phyloP scores from a whole-genome alignment of 2,113 vertebrate species.

The Eidolon helvum region DNA sequence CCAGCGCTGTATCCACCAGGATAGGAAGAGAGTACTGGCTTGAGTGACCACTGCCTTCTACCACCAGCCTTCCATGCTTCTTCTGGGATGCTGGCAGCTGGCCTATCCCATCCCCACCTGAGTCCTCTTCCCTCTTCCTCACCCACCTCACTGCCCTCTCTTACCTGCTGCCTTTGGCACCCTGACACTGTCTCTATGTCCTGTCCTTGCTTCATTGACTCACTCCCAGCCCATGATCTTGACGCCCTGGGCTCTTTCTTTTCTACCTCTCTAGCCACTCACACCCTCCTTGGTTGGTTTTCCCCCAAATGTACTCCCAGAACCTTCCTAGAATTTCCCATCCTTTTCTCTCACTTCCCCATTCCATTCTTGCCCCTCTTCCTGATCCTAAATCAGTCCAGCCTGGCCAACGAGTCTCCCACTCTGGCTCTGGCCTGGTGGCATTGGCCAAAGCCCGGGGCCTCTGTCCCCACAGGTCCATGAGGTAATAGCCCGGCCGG shows the following conservation, averaged over 20 bases:
- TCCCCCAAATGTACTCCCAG: neutral
- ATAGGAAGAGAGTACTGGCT: neutral
- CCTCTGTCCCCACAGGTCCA: conserved; percentile 49
- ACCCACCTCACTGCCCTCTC: neutral
- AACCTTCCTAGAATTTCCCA: neutral
- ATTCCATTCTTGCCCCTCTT: neutral
- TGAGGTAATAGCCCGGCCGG: conserved; percentile 72
- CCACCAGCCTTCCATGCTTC: neutral
- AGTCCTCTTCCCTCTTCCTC: neutral
- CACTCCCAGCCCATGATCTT: neutral
- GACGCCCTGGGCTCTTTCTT: neutral
- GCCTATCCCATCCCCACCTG: neutral
- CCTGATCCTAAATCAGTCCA: conserved; percentile 33
- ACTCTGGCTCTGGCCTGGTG: conserved; percentile 27
- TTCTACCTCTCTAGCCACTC: neutral
- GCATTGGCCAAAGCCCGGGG: neutral
- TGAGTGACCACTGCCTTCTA: neutral
- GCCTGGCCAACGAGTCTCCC: conserved; percentile 44
- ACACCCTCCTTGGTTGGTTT: neutral
- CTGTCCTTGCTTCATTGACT: neutral
- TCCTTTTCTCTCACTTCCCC: neutral
- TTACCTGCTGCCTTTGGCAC: neutral
- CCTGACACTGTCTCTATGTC: neutral
- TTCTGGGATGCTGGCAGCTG: neutral
- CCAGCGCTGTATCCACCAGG: neutral